Evolutionary conservation across 2,113 vertebrate genomes (phyloP), one percentile per base, ranked within the genome.

Genomic region (Nestor notabilis): DNA sequence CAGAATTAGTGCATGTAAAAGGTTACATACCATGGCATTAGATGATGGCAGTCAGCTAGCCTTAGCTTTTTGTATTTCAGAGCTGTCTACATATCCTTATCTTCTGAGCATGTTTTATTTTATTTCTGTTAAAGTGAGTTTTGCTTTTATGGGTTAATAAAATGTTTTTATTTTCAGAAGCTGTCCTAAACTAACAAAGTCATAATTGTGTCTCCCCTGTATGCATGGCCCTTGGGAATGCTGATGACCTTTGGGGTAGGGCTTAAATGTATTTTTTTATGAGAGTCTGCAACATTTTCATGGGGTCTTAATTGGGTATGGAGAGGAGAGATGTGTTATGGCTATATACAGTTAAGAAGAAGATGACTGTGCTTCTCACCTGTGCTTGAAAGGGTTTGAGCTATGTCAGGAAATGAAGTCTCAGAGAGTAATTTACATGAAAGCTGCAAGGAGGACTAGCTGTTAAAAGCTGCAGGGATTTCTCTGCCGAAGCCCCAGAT

Each of bases 1-100:
- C 65, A 89, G 77, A 77, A 55, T 83, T 90, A 83, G 74, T 31
- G 60, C 47, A 29, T 94, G 70, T 92, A 35, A 89, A 95, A 91
- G 49, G 27, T 84, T 84, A 95, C 86, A 61, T 80, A 58, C 84
- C 43, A 6, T 89, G 93, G 53, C 63, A 25, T 52, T 74, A 75
- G 44, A 53, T 41, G 74, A 61, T 77, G 74, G 74, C 63, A 85
- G 46, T 60, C 79, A 93, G 61, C 56, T 78, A 47, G 23, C 46
- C 70, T 80, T 81, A 92, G 66, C 61, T 72, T 82, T 80, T 35
- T 87, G 44, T 83, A 21, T 12, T 71, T 16, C 9, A 47, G 89
- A 92, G 41, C 33, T 75, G 20, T 85, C 10, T n/a, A 11, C 15
- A 11, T 63, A 58, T 13, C 31, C 29, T 84, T 80, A 5, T 11